Conservation (phyloP, 2,888 invertebrate species). For the Graphium colonna region DNA sequence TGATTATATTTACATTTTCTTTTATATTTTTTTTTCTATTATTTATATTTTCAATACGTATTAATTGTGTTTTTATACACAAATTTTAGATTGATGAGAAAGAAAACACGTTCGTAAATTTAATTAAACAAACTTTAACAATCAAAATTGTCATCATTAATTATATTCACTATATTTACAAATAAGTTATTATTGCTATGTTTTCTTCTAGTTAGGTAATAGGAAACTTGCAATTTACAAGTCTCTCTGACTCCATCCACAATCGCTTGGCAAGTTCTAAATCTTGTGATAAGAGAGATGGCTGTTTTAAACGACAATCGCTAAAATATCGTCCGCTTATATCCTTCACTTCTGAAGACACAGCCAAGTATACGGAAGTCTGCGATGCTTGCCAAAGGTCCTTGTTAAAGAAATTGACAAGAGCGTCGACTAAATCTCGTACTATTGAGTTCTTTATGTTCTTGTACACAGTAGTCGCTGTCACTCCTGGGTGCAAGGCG, state of each 20-base stretch:
- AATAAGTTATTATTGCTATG: constrained; percentile 3
- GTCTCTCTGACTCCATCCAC: constrained; percentile 83
- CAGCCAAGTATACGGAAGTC: constrained; percentile 80
- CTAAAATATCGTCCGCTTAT: constrained; percentile 84
- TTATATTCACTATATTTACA: constrained; percentile 9
- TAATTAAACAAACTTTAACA: too few relatives aligned
- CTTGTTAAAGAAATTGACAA: constrained; percentile 71
- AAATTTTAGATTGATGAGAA: too few relatives aligned
- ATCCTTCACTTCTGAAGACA: constrained; percentile 77
- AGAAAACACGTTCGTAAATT: too few relatives aligned
- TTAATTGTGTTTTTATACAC: too few relatives aligned
- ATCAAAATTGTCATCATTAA: constrained; percentile 1
- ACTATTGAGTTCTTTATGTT: constrained; percentile 75
- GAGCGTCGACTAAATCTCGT: constrained; percentile 43
- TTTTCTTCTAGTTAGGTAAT: not conserved
- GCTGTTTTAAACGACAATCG: constrained; percentile 72
- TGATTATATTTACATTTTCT: too few relatives aligned
- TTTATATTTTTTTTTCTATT: too few relatives aligned
- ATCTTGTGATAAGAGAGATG: constrained; percentile 76
- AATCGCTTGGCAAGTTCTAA: constrained; percentile 77
- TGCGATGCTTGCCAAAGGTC: constrained; percentile 83
- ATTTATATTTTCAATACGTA: too few relatives aligned
- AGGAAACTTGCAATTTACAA: constrained; percentile 37
- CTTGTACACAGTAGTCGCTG: constrained; percentile 81
- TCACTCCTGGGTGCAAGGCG: constrained; percentile 81